Conservation (phyloP, 2,113 vertebrate species). For the Pantherophis guttatus region DNA sequence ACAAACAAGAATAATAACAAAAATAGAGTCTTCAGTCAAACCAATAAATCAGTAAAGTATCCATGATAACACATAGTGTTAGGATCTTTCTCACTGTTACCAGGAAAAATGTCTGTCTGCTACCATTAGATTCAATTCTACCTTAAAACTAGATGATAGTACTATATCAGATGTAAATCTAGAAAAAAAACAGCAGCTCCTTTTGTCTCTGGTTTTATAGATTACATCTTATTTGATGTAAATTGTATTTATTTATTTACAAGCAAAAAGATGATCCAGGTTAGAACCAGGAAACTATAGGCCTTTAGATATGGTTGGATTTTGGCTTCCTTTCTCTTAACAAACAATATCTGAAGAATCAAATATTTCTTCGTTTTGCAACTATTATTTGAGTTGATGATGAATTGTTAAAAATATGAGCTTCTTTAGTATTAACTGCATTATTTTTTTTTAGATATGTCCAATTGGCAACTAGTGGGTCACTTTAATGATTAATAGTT, state of each 20-base stretch:
- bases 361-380: not conserved
- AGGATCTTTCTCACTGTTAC: not conserved
- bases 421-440: not conserved
- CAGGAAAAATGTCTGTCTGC: not conserved
- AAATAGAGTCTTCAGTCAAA: not conserved
- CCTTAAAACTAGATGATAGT: not conserved
- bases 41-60: not conserved
- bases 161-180: not conserved
- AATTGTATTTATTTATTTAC: not conserved
- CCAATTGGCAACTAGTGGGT: no score
- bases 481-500: not conserved
- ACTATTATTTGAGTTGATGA: not conserved
- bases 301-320: not conserved
- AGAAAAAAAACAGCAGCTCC: not conserved
- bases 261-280: not conserved
- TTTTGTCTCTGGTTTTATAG: not conserved
- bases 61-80: not conserved
- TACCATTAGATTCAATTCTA: not conserved
- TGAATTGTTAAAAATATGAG: not conserved
- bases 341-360: not conserved
- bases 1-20: not conserved
- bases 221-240: not conserved
- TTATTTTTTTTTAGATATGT: not conserved
- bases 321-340: not conserved
- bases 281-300: not conserved